Conservation (phyloP, 2,888 invertebrate species). For the Linyphia triangularis region DNA sequence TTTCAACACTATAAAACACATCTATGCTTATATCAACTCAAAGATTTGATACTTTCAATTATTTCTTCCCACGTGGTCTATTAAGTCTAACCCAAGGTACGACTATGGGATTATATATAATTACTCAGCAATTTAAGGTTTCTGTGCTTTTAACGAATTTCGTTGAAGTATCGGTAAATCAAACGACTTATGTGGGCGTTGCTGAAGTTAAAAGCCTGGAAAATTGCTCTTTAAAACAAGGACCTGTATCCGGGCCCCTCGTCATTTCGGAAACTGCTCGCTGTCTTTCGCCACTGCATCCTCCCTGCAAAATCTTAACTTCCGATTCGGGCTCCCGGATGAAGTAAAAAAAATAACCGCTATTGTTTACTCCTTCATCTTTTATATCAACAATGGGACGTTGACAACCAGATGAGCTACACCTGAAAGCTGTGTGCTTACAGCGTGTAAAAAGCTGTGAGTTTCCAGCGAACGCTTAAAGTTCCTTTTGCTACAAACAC, state of each 20-base stretch:
- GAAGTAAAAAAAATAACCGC: neutral
- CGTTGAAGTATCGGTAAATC: no score
- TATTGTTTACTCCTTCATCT: neutral
- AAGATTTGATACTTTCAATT: no score
- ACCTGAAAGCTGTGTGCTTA: constrained; percentile 20
- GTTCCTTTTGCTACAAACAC: neutral
- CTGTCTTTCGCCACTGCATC: constrained; percentile 9
- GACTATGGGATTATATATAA: no score
- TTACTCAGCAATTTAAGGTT: no score
- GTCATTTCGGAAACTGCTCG: neutral
- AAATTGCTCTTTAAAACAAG: constrained; percentile 24
- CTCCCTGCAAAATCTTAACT: neutral
- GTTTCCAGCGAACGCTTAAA: neutral
- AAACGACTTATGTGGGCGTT: neutral
- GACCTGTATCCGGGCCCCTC: constrained; percentile 10
- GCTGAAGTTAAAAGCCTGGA: constrained; percentile 19
- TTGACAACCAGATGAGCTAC: constrained; percentile 16
- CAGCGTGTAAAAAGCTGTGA: neutral
- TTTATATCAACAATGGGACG: constrained; percentile 7
- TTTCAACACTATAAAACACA: no score
- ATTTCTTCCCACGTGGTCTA: no score
- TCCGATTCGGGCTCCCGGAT: constrained; percentile 26
- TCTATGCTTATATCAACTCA: no score
- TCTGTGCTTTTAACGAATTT: no score
- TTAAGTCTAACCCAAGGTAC: no score